Evolutionary conservation across 92 coral and sea anemone species (phyloP), one percentile per base, ranked within the genome.

Genomic region (Desmophyllum pertusum): DNA sequence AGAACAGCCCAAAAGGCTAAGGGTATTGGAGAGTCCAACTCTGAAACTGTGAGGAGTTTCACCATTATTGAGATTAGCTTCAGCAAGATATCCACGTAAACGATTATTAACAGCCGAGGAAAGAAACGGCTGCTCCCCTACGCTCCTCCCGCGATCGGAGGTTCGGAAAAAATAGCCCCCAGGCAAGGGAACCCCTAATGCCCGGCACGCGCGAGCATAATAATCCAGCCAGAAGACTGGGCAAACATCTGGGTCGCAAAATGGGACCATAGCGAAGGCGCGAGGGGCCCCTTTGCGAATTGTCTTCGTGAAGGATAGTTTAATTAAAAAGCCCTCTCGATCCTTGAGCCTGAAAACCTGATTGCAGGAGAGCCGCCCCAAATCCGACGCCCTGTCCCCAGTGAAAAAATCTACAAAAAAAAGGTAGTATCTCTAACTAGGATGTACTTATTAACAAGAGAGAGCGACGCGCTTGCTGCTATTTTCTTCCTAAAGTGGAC

Each of bases 321-420:
- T 67, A 46, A 39, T 41, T 51, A 81, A 51, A 65, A 45, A 76
- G 25, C 83, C 83, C 27, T 63, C 77, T 36, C 77, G 76, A 39
- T 55, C 85, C 52, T 33, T 21, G 18, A 87, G 73, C 46, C 59
- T 35, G 29, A 78, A 89, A 29, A 80, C 92, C 2, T 81, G 70
- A 55, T 33, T 71, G 51, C 85, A 41, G 3, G 57, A 67, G 45
- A 88, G 52, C 23, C 88, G 88, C 15, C 91, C 91, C 53, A 82
- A 45, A 61, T 88, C 91, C 76, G 91, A 88, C 0, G 83, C 83
- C 25, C 91, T 77, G 36, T 67, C 87, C 31, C 72, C 87, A 62
- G 91, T 88, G 61, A 81, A 87, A 27, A 87, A 86, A 19, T 88
- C 84, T 43, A 83, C 73, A 36, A 69, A 79, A 61, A 82, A 80